Percentiles rank a stretch among this genome's conserved stretches.
These are phyloP conservation scores for Dichetophora obliterata DNA, from an alignment of 2,888 invertebrate genomes.

Conservation along the genomic window DNA sequence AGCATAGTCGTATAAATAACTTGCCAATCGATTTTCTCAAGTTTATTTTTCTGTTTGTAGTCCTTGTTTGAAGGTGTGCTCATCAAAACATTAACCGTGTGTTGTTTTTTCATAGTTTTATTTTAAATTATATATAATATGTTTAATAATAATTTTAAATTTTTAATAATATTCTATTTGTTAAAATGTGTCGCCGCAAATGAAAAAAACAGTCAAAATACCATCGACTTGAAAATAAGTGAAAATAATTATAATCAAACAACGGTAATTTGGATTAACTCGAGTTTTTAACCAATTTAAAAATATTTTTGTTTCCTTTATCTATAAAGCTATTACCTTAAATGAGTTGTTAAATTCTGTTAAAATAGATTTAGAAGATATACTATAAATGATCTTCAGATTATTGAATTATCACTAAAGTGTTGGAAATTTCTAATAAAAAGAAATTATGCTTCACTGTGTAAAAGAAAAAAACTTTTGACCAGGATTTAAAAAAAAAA, in stretches of 20 bases:
- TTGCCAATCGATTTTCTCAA: no score
- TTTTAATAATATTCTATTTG: neutral
- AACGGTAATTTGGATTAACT: neutral
- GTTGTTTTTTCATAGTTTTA: neutral
- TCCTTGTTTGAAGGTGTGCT: constrained; percentile 2
- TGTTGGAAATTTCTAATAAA: no score
- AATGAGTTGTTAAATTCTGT: no score
- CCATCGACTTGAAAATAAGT: constrained; percentile 47
- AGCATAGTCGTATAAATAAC: neutral
- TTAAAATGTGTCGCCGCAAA: neutral
- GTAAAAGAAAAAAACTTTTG: no score
- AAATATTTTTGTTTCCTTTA: no score
- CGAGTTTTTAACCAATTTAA: no score
- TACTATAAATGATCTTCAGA: no score
- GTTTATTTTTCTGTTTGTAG: neutral
- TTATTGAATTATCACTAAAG: no score
- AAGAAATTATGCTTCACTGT: no score
- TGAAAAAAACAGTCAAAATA: constrained; percentile 40
- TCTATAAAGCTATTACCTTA: no score
- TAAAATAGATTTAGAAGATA: no score
- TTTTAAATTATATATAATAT: neutral
- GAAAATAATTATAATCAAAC: constrained; percentile 42
- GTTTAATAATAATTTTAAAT: neutral
- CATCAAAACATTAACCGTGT: neutral
- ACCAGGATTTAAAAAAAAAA: no score